phyloP scores from a whole-genome alignment of 2,797 vertebrate species.

The Coilia nasus region DNA sequence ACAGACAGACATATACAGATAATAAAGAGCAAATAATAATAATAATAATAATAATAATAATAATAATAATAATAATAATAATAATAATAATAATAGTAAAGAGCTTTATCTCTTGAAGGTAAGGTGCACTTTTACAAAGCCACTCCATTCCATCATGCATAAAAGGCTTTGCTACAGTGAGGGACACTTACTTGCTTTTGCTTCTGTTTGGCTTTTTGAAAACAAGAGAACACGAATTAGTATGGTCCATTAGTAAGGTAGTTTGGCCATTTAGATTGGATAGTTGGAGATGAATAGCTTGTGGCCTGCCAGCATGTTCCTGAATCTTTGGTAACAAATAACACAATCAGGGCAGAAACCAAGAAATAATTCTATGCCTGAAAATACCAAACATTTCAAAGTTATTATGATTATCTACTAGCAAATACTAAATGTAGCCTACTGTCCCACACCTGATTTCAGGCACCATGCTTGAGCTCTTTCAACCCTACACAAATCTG shows the following conservation, averaged over 20 bases:
- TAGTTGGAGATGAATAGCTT: not conserved
- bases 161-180: slow-evolving; percentile 14
- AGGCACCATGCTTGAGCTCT: no score
- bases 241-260: not conserved
- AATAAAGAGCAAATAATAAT: no score
- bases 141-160: slow-evolving; percentile 27
- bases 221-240: slow-evolving; percentile 75
- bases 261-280: no score
- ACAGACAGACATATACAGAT: not conserved
- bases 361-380: no score
- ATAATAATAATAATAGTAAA: not conserved
- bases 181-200: slow-evolving; percentile 90
- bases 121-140: not conserved
- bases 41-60: no score
- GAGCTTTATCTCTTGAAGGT: not conserved
- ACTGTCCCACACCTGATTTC: no score
- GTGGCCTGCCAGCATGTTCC: not conserved
- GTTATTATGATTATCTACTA: no score
- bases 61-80: not conserved
- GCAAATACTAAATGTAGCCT: no score
- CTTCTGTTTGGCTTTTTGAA: slow-evolving; percentile 95
- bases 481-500: not conserved
- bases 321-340: not conserved
- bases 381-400: no score
- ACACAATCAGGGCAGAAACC: no score